Conservation (phyloP, 2,888 invertebrate species). For the Tenthredo distinguenda region DNA sequence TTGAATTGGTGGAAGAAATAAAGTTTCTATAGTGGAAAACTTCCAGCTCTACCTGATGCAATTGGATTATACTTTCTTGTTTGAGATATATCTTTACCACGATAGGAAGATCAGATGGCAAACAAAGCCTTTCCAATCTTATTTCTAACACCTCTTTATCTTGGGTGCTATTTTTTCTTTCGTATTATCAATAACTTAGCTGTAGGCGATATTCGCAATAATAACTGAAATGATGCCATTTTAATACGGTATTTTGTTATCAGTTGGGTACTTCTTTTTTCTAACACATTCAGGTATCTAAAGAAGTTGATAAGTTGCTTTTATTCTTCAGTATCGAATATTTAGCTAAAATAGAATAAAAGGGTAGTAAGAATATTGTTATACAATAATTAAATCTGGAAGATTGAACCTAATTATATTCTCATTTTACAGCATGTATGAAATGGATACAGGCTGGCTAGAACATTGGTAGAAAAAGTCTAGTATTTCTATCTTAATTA, state of each 20-base stretch:
- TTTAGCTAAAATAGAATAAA: conserved; percentile 56
- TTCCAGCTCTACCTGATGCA: neutral
- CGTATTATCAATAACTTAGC: conserved; percentile 42
- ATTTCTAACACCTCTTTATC: conserved; percentile 58
- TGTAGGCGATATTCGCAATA: neutral
- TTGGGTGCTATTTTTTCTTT: conserved; percentile 43
- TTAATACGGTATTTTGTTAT: neutral
- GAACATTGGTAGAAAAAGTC: conserved; percentile 63
- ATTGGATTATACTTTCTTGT: neutral
- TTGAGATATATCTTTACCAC: neutral
- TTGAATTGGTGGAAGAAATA: neutral
- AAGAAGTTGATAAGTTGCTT: neutral
- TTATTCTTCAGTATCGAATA: conserved; percentile 42
- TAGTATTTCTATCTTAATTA: conserved; percentile 50
- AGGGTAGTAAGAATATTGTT: conserved; percentile 62
- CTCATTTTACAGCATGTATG: conserved; percentile 75
- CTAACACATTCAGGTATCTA: neutral
- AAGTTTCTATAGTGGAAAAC: neutral
- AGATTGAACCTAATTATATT: conserved; percentile 59
- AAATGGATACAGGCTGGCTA: conserved; percentile 68
- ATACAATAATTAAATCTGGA: neutral
- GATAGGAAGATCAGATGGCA: neutral
- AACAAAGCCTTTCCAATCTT: conserved; percentile 69
- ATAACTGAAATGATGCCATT: neutral
- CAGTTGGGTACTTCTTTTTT: neutral